Conservation (phyloP, 2,113 vertebrate genomes). For the Crocuta crocuta region DNA sequence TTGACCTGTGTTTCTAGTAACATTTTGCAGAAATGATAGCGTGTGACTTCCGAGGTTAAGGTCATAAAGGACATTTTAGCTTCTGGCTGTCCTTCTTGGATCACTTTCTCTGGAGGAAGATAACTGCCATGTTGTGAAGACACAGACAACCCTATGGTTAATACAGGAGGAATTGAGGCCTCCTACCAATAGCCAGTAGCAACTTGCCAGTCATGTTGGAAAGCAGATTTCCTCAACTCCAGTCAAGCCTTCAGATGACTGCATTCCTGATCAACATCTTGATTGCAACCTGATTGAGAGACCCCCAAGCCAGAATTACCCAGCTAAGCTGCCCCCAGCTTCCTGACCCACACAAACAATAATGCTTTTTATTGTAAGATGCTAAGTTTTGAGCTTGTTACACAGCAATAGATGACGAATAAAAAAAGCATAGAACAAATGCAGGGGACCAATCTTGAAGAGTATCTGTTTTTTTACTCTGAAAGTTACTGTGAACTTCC, state of each 20-base stretch:
- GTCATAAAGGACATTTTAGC: neutral
- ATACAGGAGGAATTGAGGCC: neutral
- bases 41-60: neutral
- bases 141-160: neutral
- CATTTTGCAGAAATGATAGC: conserved; percentile 8
- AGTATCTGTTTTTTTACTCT: neutral
- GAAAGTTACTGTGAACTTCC: neutral
- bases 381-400: neutral
- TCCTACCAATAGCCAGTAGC: neutral
- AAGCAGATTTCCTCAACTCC: neutral
- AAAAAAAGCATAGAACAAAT: neutral
- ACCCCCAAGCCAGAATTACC: neutral
- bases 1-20: neutral
- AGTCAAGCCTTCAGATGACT: neutral
- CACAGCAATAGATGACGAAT: neutral
- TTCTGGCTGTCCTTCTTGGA: neutral
- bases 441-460: neutral
- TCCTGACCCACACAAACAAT: neutral
- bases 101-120: neutral
- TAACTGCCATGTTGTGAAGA: neutral
- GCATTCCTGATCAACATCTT: neutral
- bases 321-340: neutral
- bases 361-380: neutral
- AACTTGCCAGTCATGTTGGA: neutral
- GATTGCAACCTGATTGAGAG: neutral